These are phyloP conservation scores for Aplodontia rufa DNA, from an alignment of 2,113 vertebrate genomes.

Conservation along the genomic window DNA sequence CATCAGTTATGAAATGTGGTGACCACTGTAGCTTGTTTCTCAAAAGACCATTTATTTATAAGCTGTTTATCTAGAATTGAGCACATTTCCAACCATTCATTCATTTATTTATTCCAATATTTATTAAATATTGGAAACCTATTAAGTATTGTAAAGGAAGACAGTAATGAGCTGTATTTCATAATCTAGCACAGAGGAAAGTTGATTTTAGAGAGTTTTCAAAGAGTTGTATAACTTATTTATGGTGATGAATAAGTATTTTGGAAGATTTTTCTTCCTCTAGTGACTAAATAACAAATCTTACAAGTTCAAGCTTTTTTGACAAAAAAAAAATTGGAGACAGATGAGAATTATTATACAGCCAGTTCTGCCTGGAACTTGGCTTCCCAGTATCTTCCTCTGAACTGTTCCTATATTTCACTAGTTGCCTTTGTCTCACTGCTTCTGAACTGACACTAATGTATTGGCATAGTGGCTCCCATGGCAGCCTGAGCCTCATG, in stretches of 20 bases:
- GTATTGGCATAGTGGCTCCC: background rate
- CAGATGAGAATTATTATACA: background rate
- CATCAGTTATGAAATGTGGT: background rate
- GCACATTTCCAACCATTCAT: background rate
- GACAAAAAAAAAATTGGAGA: background rate
- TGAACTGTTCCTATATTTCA: background rate
- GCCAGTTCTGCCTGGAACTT: background rate
- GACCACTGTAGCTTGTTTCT: conserved; percentile 3
- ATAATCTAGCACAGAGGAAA: background rate
- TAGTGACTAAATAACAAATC: background rate
- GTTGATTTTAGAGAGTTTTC: conserved; percentile 9
- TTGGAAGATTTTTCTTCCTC: background rate
- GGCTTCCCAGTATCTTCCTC: background rate
- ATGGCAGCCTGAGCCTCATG: background rate
- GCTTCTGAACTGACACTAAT: background rate
- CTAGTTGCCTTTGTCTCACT: background rate
- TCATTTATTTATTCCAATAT: too few species aligned
- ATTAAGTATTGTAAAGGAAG: background rate
- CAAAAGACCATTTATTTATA: background rate
- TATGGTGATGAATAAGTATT: background rate
- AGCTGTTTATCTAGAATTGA: background rate
- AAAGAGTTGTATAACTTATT: background rate
- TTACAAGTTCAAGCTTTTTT: background rate
- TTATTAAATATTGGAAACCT: background rate
- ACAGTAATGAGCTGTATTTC: background rate